Percentiles rank a stretch among this genome's conserved stretches.
phyloP scores from a whole-genome alignment of 2,888 invertebrate genomes.

The Gerris lacustris region DNA sequence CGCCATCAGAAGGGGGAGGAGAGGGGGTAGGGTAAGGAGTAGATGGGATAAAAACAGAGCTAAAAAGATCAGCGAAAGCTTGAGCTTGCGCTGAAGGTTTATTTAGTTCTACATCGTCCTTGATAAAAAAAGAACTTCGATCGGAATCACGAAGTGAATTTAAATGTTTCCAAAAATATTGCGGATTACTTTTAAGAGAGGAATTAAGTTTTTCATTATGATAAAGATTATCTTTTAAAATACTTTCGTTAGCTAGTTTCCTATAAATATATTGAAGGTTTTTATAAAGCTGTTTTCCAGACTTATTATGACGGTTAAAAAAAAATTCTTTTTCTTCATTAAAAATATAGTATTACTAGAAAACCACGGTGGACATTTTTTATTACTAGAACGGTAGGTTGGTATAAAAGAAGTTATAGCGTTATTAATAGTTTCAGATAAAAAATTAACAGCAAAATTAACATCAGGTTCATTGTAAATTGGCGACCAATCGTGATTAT shows the following conservation, averaged over 20 bases:
- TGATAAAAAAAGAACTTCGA: background rate
- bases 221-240: background rate
- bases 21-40: no score
- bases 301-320: background rate
- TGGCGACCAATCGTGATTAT: background rate
- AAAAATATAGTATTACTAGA: background rate
- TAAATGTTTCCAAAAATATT: constrained; percentile 1
- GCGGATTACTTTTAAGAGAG: background rate
- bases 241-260: background rate
- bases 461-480: background rate
- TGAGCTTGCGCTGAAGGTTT: background rate
- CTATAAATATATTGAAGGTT: background rate
- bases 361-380: background rate
- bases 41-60: no score
- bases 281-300: background rate
- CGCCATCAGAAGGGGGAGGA: no score
- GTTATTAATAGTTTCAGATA: background rate
- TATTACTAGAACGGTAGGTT: background rate
- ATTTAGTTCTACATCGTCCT: background rate
- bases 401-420: background rate
- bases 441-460: background rate
- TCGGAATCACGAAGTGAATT: background rate
- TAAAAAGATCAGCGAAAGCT: no score
- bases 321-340: background rate
- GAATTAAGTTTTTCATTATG: background rate